Evolutionary conservation across 2,113 vertebrate species (phyloP).

Genomic region (Synchiropus splendidus): DNA sequence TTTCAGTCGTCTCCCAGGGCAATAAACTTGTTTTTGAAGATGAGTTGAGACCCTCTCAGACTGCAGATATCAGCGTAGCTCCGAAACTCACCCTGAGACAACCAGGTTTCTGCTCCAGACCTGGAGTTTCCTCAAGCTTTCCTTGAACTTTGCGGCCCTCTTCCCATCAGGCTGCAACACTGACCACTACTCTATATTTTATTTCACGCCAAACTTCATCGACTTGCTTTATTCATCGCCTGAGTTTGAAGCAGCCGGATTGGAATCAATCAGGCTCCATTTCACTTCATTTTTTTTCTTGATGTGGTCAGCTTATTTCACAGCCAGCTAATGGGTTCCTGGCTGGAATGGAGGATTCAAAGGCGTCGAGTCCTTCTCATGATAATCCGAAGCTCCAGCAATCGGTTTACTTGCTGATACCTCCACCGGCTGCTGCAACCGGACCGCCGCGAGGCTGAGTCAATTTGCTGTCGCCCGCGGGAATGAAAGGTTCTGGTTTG

Average conservation of each 20-base stretch:
- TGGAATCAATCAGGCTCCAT: conserved; percentile 45
- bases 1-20: no score
- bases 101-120: no score
- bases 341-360: conserved; percentile 49
- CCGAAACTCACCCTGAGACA: no score
- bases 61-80: no score
- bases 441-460: conserved; percentile 44
- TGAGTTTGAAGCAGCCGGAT: conserved; percentile 24
- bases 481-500: conserved; percentile 34
- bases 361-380: conserved; percentile 46
- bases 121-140: no score
- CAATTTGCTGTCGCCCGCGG: conserved; percentile 42
- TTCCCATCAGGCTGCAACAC: no score
- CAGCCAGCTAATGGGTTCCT: conserved; percentile 53
- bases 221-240: conserved; percentile 31
- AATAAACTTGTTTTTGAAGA: no score
- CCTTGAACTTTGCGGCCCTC: no score
- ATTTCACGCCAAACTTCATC: no score
- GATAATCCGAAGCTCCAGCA: conserved; percentile 59
- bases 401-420: conserved; percentile 50
- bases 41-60: no score
- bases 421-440: conserved; percentile 17
- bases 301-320: conserved; percentile 54
- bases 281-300: conserved; percentile 7
- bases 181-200: no score